Percentiles rank a stretch among this genome's conserved stretches.
phyloP scores from a whole-genome alignment of 2,113 vertebrate genomes.

The Panthera uncia region DNA sequence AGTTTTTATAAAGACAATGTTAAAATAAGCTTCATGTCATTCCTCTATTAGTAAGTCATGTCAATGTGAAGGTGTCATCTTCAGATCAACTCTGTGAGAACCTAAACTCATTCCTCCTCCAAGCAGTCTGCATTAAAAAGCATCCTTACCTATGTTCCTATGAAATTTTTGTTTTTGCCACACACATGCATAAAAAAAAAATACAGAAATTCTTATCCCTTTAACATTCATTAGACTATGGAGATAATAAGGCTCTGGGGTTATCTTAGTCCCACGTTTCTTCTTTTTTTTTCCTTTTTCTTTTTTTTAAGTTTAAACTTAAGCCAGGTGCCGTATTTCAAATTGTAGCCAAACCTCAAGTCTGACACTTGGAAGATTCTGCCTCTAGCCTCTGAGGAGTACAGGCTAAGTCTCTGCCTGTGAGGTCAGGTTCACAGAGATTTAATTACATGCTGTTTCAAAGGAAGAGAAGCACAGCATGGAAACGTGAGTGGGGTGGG shows the following conservation, averaged over 20 bases:
- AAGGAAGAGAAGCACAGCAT: background rate
- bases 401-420: background rate
- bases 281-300: background rate
- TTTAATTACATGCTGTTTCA: background rate
- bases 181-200: background rate
- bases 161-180: background rate
- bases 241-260: background rate
- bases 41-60: background rate
- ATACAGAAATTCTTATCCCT: background rate
- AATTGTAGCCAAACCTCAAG: background rate
- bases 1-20: background rate
- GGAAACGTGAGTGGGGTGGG: too few species aligned
- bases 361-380: background rate
- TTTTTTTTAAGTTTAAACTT: background rate
- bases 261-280: background rate
- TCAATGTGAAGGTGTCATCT: background rate
- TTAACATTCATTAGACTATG: background rate
- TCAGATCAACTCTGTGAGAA: background rate
- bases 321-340: background rate
- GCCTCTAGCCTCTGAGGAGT: background rate
- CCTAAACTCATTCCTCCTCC: background rate
- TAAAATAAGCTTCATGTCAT: conserved; percentile 31
- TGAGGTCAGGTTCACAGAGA: background rate
- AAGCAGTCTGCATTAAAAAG: background rate
- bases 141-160: background rate